Evolutionary conservation across 2,888 invertebrate genomes (phyloP).

Genomic region (Cotesia congregata): DNA sequence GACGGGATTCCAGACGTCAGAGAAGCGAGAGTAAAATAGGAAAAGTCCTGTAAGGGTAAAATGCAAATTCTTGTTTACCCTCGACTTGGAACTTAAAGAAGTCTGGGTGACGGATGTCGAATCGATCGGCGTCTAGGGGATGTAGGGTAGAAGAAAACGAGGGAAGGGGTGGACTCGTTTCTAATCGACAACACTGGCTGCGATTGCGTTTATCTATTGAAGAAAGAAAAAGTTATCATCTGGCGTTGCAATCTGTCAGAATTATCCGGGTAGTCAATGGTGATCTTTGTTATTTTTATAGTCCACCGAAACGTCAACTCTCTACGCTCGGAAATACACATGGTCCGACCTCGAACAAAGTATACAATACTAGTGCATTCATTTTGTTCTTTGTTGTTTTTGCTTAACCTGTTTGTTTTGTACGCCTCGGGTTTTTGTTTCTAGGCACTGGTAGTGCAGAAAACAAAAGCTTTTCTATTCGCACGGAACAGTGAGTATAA

Average conservation of each 20-base stretch:
- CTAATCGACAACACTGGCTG: conserved; percentile 16
- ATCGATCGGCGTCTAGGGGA: conserved; percentile 13
- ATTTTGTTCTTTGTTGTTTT: conserved; percentile 27
- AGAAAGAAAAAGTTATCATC: background rate
- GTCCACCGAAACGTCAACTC: conserved; percentile 16
- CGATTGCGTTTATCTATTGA: background rate
- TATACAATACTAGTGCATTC: conserved; percentile 5
- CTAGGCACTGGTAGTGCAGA: conserved; percentile 7
- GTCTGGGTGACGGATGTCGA: conserved; percentile 22
- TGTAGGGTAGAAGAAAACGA: background rate
- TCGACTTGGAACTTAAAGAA: conserved; percentile 7
- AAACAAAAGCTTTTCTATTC: conserved; percentile 31
- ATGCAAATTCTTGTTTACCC: conserved; percentile 28
- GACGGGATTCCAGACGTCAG: conserved; percentile 17
- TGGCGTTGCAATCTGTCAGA: background rate
- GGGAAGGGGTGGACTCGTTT: background rate
- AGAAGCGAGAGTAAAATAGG: background rate
- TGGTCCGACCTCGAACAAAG: conserved; percentile 30
- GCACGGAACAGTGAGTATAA: conserved; percentile 35
- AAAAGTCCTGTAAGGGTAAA: conserved; percentile 15
- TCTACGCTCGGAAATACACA: background rate
- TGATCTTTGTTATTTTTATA: conserved; percentile 27
- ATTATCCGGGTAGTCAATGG: background rate
- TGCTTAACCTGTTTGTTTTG: conserved; percentile 34
- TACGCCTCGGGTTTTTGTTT: conserved; percentile 15